Evolutionary conservation across 2,113 vertebrate genomes (phyloP).

Genomic region (Vicugna pacos): DNA sequence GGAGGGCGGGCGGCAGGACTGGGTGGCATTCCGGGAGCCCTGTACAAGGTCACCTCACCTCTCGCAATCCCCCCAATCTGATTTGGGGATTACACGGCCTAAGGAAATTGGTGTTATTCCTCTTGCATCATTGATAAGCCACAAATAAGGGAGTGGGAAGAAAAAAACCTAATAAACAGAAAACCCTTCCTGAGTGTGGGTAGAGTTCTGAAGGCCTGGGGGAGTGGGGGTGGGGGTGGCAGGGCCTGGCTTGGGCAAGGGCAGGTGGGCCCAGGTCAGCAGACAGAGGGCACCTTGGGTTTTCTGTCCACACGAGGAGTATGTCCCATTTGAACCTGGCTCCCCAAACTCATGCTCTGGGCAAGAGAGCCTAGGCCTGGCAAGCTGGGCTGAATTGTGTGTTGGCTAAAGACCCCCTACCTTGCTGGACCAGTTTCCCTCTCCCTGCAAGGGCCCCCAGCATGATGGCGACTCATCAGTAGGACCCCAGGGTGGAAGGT

Average conservation of each 20-base stretch:
- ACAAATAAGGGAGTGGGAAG: slow-evolving; percentile 85
- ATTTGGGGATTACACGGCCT: slow-evolving; percentile 94
- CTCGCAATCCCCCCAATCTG: slow-evolving; percentile 93
- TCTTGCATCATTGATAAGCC: slow-evolving; percentile 93
- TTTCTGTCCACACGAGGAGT: neutral
- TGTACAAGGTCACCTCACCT: slow-evolving; percentile 93
- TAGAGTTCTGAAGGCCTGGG: neutral
- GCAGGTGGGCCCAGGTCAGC: neutral
- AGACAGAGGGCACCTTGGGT: neutral
- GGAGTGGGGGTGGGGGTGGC: neutral
- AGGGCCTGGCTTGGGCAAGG: neutral
- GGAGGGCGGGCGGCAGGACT: slow-evolving; percentile 83
- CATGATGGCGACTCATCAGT: neutral
- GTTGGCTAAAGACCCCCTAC: neutral
- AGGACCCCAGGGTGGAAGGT: neutral
- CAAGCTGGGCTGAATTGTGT: neutral
- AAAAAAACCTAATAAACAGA: slow-evolving; percentile 65
- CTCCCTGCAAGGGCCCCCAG: neutral
- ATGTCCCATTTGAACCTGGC: neutral
- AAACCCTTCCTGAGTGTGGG: neutral
- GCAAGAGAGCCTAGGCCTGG: neutral
- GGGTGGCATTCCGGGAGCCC: slow-evolving; percentile 90
- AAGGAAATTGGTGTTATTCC: slow-evolving; percentile 92
- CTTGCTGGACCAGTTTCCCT: fast-evolving
- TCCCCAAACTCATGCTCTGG: neutral